phyloP scores from a whole-genome alignment of 2,888 invertebrate species.

The Mongoloraphidia duomilia region DNA sequence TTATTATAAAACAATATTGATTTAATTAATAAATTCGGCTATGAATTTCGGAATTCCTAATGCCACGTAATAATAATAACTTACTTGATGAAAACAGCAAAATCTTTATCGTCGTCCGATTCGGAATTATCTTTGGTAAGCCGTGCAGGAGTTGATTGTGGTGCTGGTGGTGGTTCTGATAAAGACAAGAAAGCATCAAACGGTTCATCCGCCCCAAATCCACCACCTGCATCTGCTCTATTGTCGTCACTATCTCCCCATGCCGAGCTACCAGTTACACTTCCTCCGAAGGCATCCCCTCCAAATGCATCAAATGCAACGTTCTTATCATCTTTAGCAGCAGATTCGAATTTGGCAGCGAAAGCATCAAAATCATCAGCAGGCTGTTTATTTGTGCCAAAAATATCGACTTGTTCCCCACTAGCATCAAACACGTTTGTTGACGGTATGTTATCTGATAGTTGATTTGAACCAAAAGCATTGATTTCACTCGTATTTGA shows the following conservation, averaged over 20 bases:
- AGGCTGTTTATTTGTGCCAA: conserved; percentile 12
- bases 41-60: background rate
- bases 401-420: background rate
- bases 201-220: conserved; percentile 42
- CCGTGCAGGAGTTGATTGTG: conserved; percentile 49
- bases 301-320: conserved; percentile 40
- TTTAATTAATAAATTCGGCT: background rate
- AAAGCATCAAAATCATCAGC: conserved; percentile 75
- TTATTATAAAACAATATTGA: background rate
- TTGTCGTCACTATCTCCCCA: conserved; percentile 22
- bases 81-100: conserved; percentile 67
- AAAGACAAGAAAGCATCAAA: conserved; percentile 72
- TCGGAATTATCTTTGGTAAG: conserved; percentile 52
- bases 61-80: conserved; percentile 9
- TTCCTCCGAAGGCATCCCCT: conserved; percentile 23
- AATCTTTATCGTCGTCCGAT: conserved; percentile 63
- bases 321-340: conserved; percentile 33
- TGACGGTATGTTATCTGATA: too few relatives aligned
- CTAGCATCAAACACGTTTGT: too few relatives aligned
- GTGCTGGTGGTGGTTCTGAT: conserved; percentile 55
- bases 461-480: too few relatives aligned
- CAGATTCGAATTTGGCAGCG: conserved; percentile 74
- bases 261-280: conserved; percentile 12
- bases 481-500: too few relatives aligned
- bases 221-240: conserved; percentile 27